phyloP scores from a whole-genome alignment of 1,140 invertebrate genomes.

The Gerris buenoi region DNA sequence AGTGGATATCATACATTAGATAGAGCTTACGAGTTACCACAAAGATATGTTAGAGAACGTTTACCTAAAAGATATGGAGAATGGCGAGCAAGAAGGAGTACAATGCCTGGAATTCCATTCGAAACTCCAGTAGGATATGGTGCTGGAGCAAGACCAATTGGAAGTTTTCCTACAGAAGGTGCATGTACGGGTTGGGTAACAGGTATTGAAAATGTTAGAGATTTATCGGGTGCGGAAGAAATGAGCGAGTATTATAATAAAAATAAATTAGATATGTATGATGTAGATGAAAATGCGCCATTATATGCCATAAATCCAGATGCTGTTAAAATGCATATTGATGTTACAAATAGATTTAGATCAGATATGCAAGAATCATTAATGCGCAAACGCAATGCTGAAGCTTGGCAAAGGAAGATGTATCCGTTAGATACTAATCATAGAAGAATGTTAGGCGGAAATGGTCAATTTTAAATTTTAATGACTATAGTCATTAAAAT shows the following conservation, averaged over 20 bases:
- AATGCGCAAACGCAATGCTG: no score
- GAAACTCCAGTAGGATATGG: not conserved
- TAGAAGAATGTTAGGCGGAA: not conserved
- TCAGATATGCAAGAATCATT: not conserved
- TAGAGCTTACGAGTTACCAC: not conserved
- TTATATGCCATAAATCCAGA: not conserved
- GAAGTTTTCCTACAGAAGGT: not conserved
- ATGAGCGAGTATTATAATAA: not conserved
- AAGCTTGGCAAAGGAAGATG: not conserved
- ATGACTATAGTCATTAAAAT: not conserved
- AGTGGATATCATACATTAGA: not conserved
- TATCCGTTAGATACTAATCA: not conserved
- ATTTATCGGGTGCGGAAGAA: not conserved
- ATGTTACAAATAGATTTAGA: not conserved
- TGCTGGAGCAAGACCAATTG: not conserved
- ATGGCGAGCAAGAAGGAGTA: not conserved
- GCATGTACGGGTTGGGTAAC: not conserved
- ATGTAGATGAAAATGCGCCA: not conserved
- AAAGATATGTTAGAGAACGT: not conserved
- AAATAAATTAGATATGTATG: not conserved
- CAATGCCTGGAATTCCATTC: not conserved
- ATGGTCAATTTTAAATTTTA: not conserved
- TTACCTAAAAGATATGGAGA: not conserved
- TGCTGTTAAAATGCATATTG: not conserved
- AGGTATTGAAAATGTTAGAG: not conserved